Percentiles rank a stretch among this genome's conserved stretches.
phyloP scores from a whole-genome alignment of 2,797 vertebrate genomes.

The Thripadectes ignobilis region DNA sequence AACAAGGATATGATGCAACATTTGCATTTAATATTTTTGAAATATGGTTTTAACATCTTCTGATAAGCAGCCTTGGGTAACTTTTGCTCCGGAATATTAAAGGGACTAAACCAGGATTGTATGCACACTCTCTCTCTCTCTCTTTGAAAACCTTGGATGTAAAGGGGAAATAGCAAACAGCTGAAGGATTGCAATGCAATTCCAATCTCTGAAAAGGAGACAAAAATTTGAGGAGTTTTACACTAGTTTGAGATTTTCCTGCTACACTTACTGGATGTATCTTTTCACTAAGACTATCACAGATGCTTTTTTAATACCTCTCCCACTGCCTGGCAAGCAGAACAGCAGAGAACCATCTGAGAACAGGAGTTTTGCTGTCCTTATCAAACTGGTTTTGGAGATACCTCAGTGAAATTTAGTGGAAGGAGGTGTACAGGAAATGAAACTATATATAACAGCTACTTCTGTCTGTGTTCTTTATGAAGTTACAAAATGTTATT shows the following conservation, averaged over 20 bases:
- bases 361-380: background rate
- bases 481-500: background rate
- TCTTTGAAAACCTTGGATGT: background rate
- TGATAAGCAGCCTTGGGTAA: background rate
- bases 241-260: background rate
- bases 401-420: background rate
- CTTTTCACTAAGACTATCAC: background rate
- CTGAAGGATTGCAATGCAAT: background rate
- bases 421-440: background rate
- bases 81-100: background rate
- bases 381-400: background rate
- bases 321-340: background rate
- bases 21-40: background rate
- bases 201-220: background rate
- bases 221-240: background rate
- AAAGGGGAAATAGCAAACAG: background rate
- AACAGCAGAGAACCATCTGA: background rate
- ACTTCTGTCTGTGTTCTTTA: background rate
- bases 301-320: background rate
- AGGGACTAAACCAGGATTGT: background rate
- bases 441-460: background rate
- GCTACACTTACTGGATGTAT: background rate
- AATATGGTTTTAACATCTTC: background rate
- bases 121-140: background rate
- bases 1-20: background rate